Evolutionary conservation across 2,113 vertebrate species (phyloP), one percentile per base, ranked within the genome.

Genomic region (Crotalus tigris): DNA sequence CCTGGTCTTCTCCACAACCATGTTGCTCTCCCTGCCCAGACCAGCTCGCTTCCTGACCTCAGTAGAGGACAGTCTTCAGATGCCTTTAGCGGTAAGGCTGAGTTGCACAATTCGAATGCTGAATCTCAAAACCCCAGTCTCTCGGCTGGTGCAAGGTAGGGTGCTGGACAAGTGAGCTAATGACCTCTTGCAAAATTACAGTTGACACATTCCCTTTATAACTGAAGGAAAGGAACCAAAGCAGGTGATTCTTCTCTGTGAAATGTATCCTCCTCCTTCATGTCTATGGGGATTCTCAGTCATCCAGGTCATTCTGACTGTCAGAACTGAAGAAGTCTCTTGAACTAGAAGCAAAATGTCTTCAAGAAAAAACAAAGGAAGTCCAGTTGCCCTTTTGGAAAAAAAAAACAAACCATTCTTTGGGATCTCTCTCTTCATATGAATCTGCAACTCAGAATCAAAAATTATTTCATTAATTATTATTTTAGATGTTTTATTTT

Each of bases 1-100:
- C 96, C 98, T 97, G 97, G 97, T 91, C 97, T 99, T 81, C 97
- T 99, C 94, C 98, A 99, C 95, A 98, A 97, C 94, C 98, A 99
- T 5, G 98, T 98, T 3, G 97, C 98, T 0, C 98, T 99, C 89
- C 98, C 99, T 49, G 97, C 98, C 7, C 99, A 99, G 93, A 97
- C 98, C 44, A 96, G 97, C 44, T 95, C 98, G 29, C 97, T 98
- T 64, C 97, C 98, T 0, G 98, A 98, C 59, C 97, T 98, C 75
- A 94, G 75, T 0, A 95, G 98, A 94, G 98, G 98, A n/a, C 98
- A 98, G 0, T 87, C 91, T 87, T 92, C 92, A 4, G 99, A 99
- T 94, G 96, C 98, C 5, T 99, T 98, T 87, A 98, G 98, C 0
- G 98, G 99, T 99, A 94, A 98, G 98, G 69, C 94, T 64, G 44